These are phyloP conservation scores for Aselliscus stoliczkanus DNA, from an alignment of 2,797 vertebrate species.

Conservation along the genomic window DNA sequence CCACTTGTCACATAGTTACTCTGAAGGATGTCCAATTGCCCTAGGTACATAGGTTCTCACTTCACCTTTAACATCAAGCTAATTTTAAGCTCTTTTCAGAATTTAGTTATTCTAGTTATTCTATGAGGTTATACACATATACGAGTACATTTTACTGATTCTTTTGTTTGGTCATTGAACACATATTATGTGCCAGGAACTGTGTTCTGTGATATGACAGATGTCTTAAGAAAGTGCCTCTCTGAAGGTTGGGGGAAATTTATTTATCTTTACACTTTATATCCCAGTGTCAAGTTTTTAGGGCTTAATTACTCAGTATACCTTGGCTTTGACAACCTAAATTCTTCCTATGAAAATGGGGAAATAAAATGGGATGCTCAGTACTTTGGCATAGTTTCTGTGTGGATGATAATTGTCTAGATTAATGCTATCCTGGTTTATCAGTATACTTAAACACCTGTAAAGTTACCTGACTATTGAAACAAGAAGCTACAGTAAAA, in stretches of 20 bases:
- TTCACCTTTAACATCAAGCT: not conserved
- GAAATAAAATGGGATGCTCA: not conserved
- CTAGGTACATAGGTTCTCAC: not conserved
- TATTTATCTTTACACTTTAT: not conserved
- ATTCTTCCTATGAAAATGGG: not conserved
- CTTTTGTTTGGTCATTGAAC: not conserved
- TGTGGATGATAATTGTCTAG: not conserved
- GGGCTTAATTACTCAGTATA: not conserved
- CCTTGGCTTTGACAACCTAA: not conserved
- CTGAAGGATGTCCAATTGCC: not conserved
- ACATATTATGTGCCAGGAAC: not conserved
- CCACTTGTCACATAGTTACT: not conserved
- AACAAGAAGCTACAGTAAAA: not conserved
- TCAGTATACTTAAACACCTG: not conserved
- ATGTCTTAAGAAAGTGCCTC: not conserved
- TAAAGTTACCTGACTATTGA: not conserved
- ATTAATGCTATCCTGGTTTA: too few species aligned
- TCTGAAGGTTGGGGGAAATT: not conserved
- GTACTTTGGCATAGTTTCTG: not conserved
- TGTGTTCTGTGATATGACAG: accelerated
- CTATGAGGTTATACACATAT: accelerated
- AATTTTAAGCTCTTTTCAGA: not conserved
- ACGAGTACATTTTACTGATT: not conserved
- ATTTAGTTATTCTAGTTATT: not conserved
- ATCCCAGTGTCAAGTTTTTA: not conserved